Conservation (phyloP, 1,140 invertebrate species). For the Mycetomoellerius zeteki region DNA sequence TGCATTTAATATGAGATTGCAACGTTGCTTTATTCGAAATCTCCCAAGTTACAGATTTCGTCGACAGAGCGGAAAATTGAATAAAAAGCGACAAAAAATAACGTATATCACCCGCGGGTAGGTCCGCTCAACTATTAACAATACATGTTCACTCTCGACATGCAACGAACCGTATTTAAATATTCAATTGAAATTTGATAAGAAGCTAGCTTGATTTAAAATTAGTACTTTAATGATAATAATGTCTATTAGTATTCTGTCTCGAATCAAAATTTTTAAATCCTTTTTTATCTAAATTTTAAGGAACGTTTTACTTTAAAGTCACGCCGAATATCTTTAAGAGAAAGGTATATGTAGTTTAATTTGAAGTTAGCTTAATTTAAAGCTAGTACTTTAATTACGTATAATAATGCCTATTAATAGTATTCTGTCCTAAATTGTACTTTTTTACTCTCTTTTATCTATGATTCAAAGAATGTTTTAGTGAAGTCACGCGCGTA, state of each 20-base stretch:
- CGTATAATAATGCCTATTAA: too few species aligned
- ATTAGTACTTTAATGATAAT: not conserved
- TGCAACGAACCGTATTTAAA: not conserved
- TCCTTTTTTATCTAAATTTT: not conserved
- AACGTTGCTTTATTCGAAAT: not conserved
- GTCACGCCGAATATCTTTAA: not conserved
- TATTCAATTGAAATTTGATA: not conserved
- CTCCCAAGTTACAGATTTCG: not conserved
- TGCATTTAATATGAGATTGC: slow-evolving; percentile 15
- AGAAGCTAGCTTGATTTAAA: not conserved
- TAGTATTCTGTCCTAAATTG: too few species aligned
- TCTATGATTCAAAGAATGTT: too few species aligned
- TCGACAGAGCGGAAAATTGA: slow-evolving; percentile 12
- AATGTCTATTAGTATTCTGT: not conserved
- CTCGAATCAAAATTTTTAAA: not conserved
- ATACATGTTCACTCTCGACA: not conserved
- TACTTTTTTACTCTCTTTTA: too few species aligned
- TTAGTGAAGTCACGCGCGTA: too few species aligned
- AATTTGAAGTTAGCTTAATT: too few species aligned
- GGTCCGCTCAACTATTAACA: not conserved
- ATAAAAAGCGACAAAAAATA: slow-evolving; percentile 14
- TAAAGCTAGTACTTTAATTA: too few species aligned
- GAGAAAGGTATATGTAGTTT: too few species aligned
- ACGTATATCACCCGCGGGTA: not conserved
- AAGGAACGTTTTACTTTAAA: not conserved